These are phyloP conservation scores for Mimumesa dahlbomi DNA, from an alignment of 2,888 invertebrate species.

Conservation along the genomic window DNA sequence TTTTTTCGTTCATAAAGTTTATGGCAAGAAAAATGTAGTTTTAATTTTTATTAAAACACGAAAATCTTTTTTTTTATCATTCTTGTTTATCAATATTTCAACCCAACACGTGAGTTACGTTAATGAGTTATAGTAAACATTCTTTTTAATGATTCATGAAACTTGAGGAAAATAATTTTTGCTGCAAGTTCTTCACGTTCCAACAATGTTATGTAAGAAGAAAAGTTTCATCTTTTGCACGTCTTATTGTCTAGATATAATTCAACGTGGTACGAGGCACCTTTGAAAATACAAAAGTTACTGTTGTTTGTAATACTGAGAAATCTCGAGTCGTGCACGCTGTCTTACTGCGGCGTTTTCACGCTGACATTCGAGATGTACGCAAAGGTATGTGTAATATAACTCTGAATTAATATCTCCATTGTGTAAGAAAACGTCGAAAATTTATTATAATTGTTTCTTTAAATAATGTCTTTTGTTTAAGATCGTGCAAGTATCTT, in stretches of 20 bases:
- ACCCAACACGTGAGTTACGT: no score
- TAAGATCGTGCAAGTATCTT: not conserved
- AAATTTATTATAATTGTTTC: no score
- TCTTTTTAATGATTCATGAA: not conserved
- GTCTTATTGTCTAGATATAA: not conserved
- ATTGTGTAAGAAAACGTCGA: no score
- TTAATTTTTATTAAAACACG: no score
- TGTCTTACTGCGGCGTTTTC: not conserved
- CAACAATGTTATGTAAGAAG: not conserved
- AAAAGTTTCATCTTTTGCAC: no score
- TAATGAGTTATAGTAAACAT: no score
- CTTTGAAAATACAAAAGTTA: not conserved
- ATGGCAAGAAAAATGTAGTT: no score
- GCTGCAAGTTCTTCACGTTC: not conserved
- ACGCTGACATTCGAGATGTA: not conserved
- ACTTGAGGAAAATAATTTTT: not conserved
- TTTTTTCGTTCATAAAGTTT: not conserved
- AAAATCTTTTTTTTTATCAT: no score
- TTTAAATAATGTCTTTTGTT: no score
- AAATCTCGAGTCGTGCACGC: not conserved
- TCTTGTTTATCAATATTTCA: no score
- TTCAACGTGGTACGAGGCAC: not conserved
- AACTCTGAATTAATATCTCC: no score
- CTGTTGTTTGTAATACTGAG: not conserved
- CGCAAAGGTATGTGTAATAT: not conserved